phyloP scores from a whole-genome alignment of 2,797 vertebrate species.

The Scolopax rusticola region DNA sequence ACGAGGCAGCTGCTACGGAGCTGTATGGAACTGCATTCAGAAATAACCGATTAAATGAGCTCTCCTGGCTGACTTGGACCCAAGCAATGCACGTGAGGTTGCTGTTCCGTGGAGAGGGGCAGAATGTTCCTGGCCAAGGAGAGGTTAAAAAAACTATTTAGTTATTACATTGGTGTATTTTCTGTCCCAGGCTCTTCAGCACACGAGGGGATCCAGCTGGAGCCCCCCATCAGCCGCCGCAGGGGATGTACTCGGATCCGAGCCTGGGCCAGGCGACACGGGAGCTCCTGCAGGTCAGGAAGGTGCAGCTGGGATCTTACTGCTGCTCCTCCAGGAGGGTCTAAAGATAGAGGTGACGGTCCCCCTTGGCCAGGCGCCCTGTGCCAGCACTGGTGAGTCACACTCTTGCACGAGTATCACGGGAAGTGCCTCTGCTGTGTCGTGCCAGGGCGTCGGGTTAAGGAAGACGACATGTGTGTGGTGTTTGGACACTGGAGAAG shows the following conservation, averaged over 20 bases:
- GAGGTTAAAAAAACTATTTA: background rate
- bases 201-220: too few species aligned
- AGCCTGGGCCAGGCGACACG: accelerated
- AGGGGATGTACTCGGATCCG: accelerated
- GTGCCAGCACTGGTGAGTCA: background rate
- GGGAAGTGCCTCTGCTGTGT: accelerated
- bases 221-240: accelerated
- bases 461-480: accelerated
- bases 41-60: background rate
- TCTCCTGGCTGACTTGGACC: background rate
- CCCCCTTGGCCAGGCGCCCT: background rate
- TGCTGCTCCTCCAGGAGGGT: background rate
- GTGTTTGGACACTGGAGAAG: background rate
- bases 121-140: background rate
- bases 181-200: background rate
- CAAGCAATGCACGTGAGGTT: background rate
- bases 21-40: background rate
- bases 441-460: accelerated
- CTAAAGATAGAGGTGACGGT: background rate
- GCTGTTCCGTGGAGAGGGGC: background rate
- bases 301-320: background rate
- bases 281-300: background rate
- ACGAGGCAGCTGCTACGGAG: background rate
- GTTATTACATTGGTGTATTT: background rate
- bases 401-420: background rate